phyloP scores from a whole-genome alignment of 30 jellyfish, hydroid and myxozoan genomes.

The Rhopilema esculentum region DNA sequence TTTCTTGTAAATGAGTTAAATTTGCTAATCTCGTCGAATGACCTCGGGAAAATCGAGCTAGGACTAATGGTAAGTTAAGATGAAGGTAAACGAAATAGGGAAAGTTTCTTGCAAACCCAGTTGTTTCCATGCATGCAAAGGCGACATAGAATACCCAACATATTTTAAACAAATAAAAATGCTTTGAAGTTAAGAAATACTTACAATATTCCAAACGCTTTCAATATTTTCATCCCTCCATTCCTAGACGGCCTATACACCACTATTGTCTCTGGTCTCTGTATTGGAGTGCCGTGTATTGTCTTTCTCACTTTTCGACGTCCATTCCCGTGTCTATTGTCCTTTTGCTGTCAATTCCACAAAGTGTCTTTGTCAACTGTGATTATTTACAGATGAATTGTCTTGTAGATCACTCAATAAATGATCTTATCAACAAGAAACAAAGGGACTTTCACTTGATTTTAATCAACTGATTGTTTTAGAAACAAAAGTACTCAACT shows the following conservation, averaged over 20 bases:
- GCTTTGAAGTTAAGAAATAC: too few species aligned
- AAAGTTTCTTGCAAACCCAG: too few species aligned
- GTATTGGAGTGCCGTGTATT: not conserved
- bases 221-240: not conserved
- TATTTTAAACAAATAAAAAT: too few species aligned
- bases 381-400: not conserved
- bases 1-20: not conserved
- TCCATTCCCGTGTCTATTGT: not conserved
- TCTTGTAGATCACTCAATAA: not conserved
- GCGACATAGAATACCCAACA: too few species aligned
- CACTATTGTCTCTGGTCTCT: not conserved
- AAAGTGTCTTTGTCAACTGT: not conserved
- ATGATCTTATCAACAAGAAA: not conserved
- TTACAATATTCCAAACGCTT: not conserved
- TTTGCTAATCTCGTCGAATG: not conserved
- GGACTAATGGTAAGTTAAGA: too few species aligned
- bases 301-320: not conserved
- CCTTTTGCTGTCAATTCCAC: slow-evolving; percentile 26
- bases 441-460: not conserved
- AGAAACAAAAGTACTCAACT: not conserved
- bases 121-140: too few species aligned
- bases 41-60: not conserved
- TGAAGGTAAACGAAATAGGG: too few species aligned
- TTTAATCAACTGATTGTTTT: not conserved
- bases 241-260: not conserved